phyloP scores from a whole-genome alignment of 2,797 vertebrate species.

The Emydoidea blandingii region DNA sequence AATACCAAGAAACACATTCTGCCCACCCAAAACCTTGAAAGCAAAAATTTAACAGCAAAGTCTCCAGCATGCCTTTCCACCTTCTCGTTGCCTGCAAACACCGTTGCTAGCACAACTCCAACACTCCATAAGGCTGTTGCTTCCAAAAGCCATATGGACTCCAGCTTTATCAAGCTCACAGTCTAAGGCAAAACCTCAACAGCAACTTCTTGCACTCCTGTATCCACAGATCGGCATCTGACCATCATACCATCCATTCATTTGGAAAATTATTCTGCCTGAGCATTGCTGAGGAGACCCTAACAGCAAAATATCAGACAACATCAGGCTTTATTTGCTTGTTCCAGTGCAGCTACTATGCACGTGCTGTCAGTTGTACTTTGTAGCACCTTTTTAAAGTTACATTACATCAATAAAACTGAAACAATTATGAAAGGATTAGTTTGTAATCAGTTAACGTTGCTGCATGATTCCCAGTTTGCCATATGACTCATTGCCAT shows the following conservation, averaged over 20 bases:
- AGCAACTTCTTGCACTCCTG: neutral
- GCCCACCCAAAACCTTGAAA: neutral
- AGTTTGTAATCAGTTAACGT: constrained; percentile 54
- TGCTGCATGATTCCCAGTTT: constrained; percentile 28
- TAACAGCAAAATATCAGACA: constrained; percentile 74
- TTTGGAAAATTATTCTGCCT: constrained; percentile 75
- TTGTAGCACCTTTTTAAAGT: constrained; percentile 55
- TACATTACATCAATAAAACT: constrained; percentile 62
- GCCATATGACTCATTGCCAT: neutral
- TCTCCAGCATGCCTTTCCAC: neutral
- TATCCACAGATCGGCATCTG: constrained; percentile 56
- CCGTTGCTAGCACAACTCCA: neutral
- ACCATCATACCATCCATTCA: constrained; percentile 64
- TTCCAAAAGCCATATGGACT: neutral
- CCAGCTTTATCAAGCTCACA: neutral
- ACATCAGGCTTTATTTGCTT: constrained; percentile 69
- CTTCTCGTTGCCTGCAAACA: accelerated
- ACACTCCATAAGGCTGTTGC: accelerated
- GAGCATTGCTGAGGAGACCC: constrained; percentile 70
- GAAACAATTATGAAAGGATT: constrained; percentile 63
- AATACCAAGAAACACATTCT: neutral
- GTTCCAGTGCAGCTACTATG: constrained; percentile 71
- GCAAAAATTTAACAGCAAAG: neutral
- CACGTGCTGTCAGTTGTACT: constrained; percentile 71
- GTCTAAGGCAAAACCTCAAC: neutral